phyloP scores from a whole-genome alignment of 2,113 vertebrate species.

The Oreochromis spilurus region DNA sequence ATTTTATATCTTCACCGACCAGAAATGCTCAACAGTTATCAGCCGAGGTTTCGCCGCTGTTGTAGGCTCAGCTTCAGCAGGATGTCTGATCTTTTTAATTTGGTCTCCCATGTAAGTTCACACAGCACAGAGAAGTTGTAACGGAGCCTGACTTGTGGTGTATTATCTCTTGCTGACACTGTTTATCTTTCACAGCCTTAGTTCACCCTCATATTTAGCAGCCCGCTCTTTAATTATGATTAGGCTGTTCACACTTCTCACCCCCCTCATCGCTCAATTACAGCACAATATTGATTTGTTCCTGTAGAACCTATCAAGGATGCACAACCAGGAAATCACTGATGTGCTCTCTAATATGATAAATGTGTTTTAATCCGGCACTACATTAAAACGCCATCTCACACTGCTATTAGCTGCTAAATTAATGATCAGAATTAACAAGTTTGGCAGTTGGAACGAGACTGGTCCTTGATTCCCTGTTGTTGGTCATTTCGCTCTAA shows the following conservation, averaged over 20 bases:
- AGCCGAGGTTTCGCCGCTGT: neutral
- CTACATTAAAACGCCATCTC: slow-evolving; percentile 76
- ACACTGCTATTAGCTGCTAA: slow-evolving; percentile 68
- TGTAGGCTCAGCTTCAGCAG: neutral
- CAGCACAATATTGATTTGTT: slow-evolving; percentile 77
- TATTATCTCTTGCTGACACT: slow-evolving; percentile 30
- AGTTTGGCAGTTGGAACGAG: slow-evolving; percentile 67
- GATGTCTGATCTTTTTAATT: slow-evolving; percentile 30
- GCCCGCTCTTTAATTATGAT: slow-evolving; percentile 77
- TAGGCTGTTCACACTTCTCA: slow-evolving; percentile 74
- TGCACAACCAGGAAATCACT: slow-evolving; percentile 74
- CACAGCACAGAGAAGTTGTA: slow-evolving; percentile 39
- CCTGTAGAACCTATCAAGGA: slow-evolving; percentile 77
- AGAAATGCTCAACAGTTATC: neutral
- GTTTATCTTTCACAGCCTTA: slow-evolving; percentile 58
- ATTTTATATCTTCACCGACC: neutral
- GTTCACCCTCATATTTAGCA: slow-evolving; percentile 52
- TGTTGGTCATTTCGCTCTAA: slow-evolving; percentile 62
- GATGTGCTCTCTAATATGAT: slow-evolving; percentile 77
- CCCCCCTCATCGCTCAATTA: slow-evolving; percentile 81
- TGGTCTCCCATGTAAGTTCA: slow-evolving; percentile 50
- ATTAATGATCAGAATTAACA: slow-evolving; percentile 76
- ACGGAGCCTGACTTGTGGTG: slow-evolving; percentile 1
- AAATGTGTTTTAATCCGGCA: slow-evolving; percentile 76
- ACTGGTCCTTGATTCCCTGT: slow-evolving; percentile 44